A percentile compares a stretch with the other conserved stretches of the same genome.
phyloP scores from a whole-genome alignment of 1,140 invertebrate species.

The Pseudobourletiella spinata region DNA sequence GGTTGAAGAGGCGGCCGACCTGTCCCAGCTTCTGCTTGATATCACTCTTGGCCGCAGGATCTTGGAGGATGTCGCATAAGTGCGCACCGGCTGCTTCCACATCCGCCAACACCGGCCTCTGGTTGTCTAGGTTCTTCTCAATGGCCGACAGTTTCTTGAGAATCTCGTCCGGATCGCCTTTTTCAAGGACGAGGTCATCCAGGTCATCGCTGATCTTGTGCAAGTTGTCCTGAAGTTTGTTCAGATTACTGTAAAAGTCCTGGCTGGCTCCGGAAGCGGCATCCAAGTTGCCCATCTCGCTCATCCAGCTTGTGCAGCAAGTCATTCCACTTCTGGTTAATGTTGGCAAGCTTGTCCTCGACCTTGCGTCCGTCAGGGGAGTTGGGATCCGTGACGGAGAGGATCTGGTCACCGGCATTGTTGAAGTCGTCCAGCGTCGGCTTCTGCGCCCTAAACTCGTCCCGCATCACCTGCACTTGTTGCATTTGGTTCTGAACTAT shows the following conservation, averaged over 20 bases:
- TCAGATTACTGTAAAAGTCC: constrained; percentile 79
- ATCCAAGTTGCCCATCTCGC: constrained; percentile 68
- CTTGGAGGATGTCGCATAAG: constrained; percentile 77
- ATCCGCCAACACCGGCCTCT: constrained; percentile 74
- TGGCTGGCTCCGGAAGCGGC: constrained; percentile 78
- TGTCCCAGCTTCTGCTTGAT: constrained; percentile 77
- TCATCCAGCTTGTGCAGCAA: constrained; percentile 68
- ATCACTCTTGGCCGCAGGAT: constrained; percentile 78
- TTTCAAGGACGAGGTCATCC: constrained; percentile 69
- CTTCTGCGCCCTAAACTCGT: constrained; percentile 85
- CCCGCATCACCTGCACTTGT: constrained; percentile 82
- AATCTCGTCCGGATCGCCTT: constrained; percentile 71
- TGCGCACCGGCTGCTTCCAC: constrained; percentile 76
- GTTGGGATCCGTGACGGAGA: constrained; percentile 58
- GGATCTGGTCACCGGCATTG: constrained; percentile 64
- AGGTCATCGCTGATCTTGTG: constrained; percentile 76
- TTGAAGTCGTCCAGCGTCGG: constrained; percentile 77
- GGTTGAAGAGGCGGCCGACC: constrained; percentile 71
- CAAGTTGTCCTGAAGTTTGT: constrained; percentile 66
- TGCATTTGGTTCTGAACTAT: constrained; percentile 92
- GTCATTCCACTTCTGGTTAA: constrained; percentile 63
- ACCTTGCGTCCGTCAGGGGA: constrained; percentile 65
- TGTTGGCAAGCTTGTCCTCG: constrained; percentile 46
- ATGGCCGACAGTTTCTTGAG: constrained; percentile 69
- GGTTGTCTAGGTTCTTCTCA: constrained; percentile 76